Conservation (phyloP, 2,797 vertebrate species). For the Scarus forsteni region DNA sequence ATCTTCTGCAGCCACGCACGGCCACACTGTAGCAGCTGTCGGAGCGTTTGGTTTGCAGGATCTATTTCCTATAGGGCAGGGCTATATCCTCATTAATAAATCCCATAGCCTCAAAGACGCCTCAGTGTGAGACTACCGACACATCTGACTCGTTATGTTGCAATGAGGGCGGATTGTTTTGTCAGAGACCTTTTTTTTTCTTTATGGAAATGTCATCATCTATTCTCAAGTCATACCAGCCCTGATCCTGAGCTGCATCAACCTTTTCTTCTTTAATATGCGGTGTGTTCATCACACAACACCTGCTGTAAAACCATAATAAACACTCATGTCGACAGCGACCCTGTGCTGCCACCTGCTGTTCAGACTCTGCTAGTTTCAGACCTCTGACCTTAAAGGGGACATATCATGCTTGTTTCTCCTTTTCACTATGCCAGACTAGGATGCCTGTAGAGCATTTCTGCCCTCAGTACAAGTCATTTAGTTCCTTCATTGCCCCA, state of each 20-base stretch:
- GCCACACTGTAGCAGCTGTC: not conserved
- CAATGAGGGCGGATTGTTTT: rapidly evolving
- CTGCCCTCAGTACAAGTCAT: too few relatives aligned
- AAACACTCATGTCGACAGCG: not conserved
- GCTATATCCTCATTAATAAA: conserved; percentile 12
- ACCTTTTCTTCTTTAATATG: not conserved
- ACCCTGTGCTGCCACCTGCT: conserved; percentile 50
- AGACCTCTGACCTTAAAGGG: not conserved
- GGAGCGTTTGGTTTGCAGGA: not conserved
- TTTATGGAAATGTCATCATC: not conserved
- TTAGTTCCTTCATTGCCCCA: too few relatives aligned
- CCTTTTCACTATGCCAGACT: too few relatives aligned
- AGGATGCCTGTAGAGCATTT: too few relatives aligned
- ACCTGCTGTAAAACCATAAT: not conserved
- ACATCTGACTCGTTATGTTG: not conserved
- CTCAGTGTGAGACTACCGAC: not conserved
- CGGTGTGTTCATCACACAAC: not conserved
- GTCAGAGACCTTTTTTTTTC: not conserved
- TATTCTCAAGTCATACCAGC: not conserved
- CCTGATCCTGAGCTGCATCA: too few relatives aligned
- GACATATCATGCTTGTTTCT: too few relatives aligned
- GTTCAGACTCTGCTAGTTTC: not conserved
- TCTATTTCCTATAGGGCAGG: conserved; percentile 26
- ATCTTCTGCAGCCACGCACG: not conserved
- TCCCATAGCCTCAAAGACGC: not conserved